Evolutionary conservation across 2,888 invertebrate genomes (phyloP).

Genomic region (Ashinkailepas kermadecensis): DNA sequence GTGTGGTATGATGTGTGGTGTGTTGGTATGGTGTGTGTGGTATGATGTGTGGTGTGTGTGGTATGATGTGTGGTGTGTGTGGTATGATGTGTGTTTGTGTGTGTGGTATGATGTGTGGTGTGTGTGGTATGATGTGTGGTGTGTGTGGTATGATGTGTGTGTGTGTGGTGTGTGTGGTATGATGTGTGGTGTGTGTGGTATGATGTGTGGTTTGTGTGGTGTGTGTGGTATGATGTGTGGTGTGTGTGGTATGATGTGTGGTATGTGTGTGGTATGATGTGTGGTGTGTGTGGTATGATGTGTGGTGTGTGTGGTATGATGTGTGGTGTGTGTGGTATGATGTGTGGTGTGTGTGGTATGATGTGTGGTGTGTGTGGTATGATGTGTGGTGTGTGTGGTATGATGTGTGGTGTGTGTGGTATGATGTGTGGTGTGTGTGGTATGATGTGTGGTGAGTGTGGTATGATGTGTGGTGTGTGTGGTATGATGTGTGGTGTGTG

Average conservation of each 20-base stretch:
- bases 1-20: neutral
- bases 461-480: too few species aligned
- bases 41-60: too few species aligned
- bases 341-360: too few species aligned
- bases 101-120: neutral
- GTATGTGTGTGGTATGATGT: neutral
- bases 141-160: neutral
- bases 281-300: constrained; percentile 1
- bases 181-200: neutral
- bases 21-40: too few species aligned
- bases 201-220: too few species aligned
- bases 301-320: too few species aligned
- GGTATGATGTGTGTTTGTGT: too few species aligned
- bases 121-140: too few species aligned
- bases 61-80: neutral
- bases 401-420: neutral
- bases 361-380: neutral
- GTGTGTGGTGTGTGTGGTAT: neutral
- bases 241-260: neutral
- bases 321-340: neutral
- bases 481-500: neutral
- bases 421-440: too few species aligned
- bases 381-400: too few species aligned
- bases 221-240: neutral
- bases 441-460: neutral